Base-by-base conservation (phyloP, 1,140 invertebrate species). In the Drosophila nigrodunni region DNA sequence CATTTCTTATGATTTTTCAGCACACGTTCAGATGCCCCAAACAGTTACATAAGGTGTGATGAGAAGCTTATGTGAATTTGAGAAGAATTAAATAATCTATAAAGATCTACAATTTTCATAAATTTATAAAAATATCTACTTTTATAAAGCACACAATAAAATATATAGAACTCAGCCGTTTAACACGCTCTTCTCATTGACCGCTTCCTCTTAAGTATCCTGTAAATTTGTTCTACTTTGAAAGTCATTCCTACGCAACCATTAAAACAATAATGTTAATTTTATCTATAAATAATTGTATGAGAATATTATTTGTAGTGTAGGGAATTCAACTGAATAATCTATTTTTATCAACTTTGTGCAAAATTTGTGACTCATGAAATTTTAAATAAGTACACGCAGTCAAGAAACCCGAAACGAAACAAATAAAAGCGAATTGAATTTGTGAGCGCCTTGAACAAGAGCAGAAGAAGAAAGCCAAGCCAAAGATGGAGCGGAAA, bases 381-480 rank as follows among this genome's bases (percentile, higher is more conserved):
- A 44, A 65, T 65, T 64, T 65, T 64, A 64, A 64, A 64, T 52
- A 64, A 55, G 52, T 64, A 34, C 41, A 15, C 43, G 37, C 52
- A 37, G 58, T 55, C 41, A 41, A 62, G 46, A 62, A 52, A 34
- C 41, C 41, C 6, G 61, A 55, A 55, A 13, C 55, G 47, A 60
- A 46, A 61, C 49, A 74, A 59, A 74, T 68, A 74, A 74, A 74
- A 61, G 49, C 13, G 49, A 74, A 74, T 68, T 55, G 57, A 74
- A 68, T 68, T 69, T 69, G 57, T 41, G 46, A 47, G 65, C 41
- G 47, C 11, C 54, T 46, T 15, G 46, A 30, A 59, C 46, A 30
- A 41, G 47, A 18, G 11, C 49, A 30, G 18, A 39, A 34, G 64
- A 21, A 54, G 55, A 67, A 59, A 58, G 70, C 52, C 61, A 49